A percentile compares a stretch with the other conserved stretches of the same genome.
phyloP scores from a whole-genome alignment of 2,113 vertebrate genomes.

The Bothrops jararaca region DNA sequence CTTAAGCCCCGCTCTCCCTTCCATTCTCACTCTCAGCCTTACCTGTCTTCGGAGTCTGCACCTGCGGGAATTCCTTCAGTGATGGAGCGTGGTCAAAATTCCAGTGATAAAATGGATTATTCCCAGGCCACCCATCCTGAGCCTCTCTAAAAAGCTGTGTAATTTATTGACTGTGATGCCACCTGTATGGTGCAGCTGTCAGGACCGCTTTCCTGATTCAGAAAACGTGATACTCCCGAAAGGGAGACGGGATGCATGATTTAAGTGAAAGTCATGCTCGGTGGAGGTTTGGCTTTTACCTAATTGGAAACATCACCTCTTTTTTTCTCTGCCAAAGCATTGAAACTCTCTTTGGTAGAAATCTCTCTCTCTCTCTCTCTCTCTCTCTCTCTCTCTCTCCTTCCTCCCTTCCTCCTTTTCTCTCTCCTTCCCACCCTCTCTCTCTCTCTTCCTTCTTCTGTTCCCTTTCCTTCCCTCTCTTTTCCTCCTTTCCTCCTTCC shows the following conservation, averaged over 20 bases:
- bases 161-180: constrained; percentile 57
- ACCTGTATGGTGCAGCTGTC: constrained; percentile 65
- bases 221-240: constrained; percentile 30
- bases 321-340: constrained; percentile 25
- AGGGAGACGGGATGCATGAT: constrained; percentile 40
- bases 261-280: constrained; percentile 58
- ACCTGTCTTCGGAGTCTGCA: constrained; percentile 8
- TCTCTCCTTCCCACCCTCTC: too few species aligned
- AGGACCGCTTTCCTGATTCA: constrained; percentile 39
- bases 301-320: constrained; percentile 63
- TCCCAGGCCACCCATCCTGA: constrained; percentile 60
- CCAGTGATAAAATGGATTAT: constrained; percentile 65
- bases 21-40: neutral
- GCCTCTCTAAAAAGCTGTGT: constrained; percentile 57
- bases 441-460: fast-evolving
- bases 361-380: neutral
- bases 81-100: constrained; percentile 64
- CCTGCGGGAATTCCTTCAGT: constrained; percentile 60
- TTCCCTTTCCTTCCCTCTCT: too few species aligned
- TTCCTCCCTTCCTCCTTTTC: too few species aligned
- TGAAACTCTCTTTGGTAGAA: constrained; percentile 7
- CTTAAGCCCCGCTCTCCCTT: neutral
- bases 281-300: constrained; percentile 55
- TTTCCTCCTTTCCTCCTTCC: fast-evolving
- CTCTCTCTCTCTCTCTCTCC: neutral